These are phyloP conservation scores for Natator depressus DNA, from an alignment of 2,113 vertebrate species.

Conservation along the genomic window DNA sequence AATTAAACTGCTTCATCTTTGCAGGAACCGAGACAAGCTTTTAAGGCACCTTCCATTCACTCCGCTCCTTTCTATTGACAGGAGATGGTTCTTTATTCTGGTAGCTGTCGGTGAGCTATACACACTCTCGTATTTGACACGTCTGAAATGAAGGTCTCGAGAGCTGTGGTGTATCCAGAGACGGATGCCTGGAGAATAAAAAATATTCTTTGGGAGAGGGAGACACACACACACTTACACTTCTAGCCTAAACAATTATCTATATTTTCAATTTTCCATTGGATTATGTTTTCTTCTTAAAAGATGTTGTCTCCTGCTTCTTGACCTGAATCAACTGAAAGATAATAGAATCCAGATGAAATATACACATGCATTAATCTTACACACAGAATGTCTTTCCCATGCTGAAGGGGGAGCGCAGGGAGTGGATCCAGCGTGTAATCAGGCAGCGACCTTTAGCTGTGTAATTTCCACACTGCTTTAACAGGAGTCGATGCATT, in stretches of 20 bases:
- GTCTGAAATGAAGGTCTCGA: neutral
- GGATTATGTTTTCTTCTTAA: slow-evolving; percentile 66
- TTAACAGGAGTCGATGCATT: neutral
- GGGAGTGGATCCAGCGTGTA: accelerated
- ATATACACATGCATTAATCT: slow-evolving; percentile 56
- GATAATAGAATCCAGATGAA: slow-evolving; percentile 72
- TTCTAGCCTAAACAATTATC: slow-evolving; percentile 40
- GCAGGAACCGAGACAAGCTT: neutral
- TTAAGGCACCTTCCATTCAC: neutral
- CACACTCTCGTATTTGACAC: neutral
- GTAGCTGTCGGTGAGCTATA: accelerated
- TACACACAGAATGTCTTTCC: neutral
- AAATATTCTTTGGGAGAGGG: neutral
- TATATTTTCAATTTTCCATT: slow-evolving; percentile 73
- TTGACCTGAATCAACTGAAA: slow-evolving; percentile 72
- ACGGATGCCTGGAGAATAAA: neutral
- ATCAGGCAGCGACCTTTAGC: neutral
- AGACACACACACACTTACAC: accelerated
- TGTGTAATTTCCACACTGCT: neutral
- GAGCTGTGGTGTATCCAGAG: accelerated
- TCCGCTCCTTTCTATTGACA: accelerated
- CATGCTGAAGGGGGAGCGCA: neutral
- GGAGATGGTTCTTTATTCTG: accelerated
- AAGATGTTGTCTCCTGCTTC: slow-evolving; percentile 69
- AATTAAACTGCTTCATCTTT: neutral